Percentiles rank a stretch among this genome's conserved stretches.
phyloP scores from a whole-genome alignment of 2,113 vertebrate genomes.

The Chauna torquata region DNA sequence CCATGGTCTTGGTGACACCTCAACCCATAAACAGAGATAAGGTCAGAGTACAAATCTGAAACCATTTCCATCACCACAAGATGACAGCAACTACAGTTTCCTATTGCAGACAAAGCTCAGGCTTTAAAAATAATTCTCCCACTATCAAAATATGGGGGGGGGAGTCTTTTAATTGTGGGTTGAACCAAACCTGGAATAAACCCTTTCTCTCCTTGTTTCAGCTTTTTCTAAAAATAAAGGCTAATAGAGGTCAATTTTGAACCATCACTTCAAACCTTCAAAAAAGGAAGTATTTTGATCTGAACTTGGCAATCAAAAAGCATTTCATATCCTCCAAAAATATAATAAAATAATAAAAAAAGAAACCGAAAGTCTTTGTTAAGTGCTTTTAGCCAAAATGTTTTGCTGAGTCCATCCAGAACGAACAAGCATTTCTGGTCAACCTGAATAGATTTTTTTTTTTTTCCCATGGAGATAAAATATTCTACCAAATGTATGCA shows the following conservation, averaged over 20 bases:
- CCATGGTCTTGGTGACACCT: not conserved
- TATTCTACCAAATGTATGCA: constrained; percentile 20
- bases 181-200: not conserved
- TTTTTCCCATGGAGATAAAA: constrained; percentile 2
- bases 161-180: not conserved
- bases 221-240: constrained; percentile 13
- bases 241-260: not conserved
- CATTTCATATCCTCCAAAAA: not conserved
- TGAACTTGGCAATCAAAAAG: constrained; percentile 26
- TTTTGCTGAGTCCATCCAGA: constrained; percentile 26
- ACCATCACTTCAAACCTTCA: not conserved
- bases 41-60: not conserved
- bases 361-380: not conserved
- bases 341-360: not conserved
- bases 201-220: not conserved
- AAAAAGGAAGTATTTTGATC: not conserved
- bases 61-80: accelerated
- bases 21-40: not conserved
- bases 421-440: constrained; percentile 26
- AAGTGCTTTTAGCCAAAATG: constrained; percentile 34
- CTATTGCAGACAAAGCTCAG: accelerated
- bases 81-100: not conserved
- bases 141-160: not conserved
- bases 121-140: not conserved
- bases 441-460: not conserved